Base-by-base conservation (phyloP, 2,888 invertebrate genomes). In the Himalopsyche kuldschensis region DNA sequence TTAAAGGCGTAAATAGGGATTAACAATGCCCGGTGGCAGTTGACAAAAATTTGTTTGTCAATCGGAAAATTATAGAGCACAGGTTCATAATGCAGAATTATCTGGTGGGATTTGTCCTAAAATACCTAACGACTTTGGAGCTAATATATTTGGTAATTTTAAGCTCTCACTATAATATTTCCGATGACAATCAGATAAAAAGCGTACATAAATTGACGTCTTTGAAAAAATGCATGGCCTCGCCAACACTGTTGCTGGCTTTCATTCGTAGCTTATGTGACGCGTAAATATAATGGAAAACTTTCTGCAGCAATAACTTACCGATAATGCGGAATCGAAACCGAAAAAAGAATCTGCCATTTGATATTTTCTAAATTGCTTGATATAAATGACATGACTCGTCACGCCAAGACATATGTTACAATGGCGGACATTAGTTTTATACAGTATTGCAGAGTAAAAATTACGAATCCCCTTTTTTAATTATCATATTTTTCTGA, bases 321-420 rank as follows among this genome's bases (percentile, higher is more conserved):
- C 96, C 93, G 95, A 94, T 92, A 94, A 89, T 90, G 95, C 92
- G 90, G 95, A 93, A 93, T 95, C 94, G 92, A 96, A 95, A 92
- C 95, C 95, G 93, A 96, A 96, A 94, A 96, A 96, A 91, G 95
- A 94, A 94, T 96, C 95, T 94, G 95, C 96, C 96, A 96, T 96
- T 95, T 90, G 91, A 90, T 89, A 90, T 91, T 91, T 91, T 92
- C 92, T 92, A 92, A 89, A 91, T 92, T 91, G 92, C 92, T 92
- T 92, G 90, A 92, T 92, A 90, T 91, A 93, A 92, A 90, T 94
- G 93, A 93, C 93, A 93, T 94, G 93, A 92, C 93, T 93, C 93
- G 93, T 93, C 93, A 93, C 93, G 90, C 90, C 90, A 89, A 89
- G 89, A 91, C 88, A 88, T 86, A 87, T 90, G 90, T 91, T 90